Percentiles rank a stretch among this genome's conserved stretches.
phyloP scores from a whole-genome alignment of 1,140 invertebrate species.

The Panulirus ornatus region DNA sequence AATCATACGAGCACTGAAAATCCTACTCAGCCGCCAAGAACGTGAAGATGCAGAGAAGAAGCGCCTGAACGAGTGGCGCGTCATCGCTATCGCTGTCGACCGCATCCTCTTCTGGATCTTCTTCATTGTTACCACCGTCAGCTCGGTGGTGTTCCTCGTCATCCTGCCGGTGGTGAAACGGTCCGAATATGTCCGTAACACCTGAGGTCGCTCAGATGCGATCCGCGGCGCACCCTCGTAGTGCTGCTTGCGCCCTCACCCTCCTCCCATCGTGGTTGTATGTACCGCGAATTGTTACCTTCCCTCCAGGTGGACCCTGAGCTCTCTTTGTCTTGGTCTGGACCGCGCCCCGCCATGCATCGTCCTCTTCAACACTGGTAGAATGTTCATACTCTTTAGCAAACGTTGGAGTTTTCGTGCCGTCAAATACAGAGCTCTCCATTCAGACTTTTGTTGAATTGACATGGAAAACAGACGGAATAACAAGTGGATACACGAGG shows the following conservation, averaged over 20 bases:
- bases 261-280: slow-evolving; percentile 24
- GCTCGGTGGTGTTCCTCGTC: slow-evolving; percentile 80
- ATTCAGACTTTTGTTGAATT: background rate
- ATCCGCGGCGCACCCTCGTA: slow-evolving; percentile 13
- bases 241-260: slow-evolving; percentile 39
- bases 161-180: slow-evolving; percentile 79
- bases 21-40: slow-evolving; percentile 77
- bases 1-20: slow-evolving; percentile 76
- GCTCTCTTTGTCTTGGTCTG: slow-evolving; percentile 56
- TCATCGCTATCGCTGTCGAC: slow-evolving; percentile 81
- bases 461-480: background rate
- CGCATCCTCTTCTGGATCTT: slow-evolving; percentile 83
- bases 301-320: slow-evolving; percentile 73
- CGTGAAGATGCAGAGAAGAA: slow-evolving; percentile 77
- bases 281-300: slow-evolving; percentile 19
- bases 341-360: slow-evolving; percentile 40
- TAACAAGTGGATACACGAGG: background rate
- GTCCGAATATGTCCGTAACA: slow-evolving; percentile 72
- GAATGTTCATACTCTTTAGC: slow-evolving; percentile 19
- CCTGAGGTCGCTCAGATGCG: slow-evolving; percentile 61
- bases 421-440: background rate
- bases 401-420: background rate
- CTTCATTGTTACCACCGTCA: slow-evolving; percentile 80
- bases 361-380: slow-evolving; percentile 24
- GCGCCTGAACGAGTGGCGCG: slow-evolving; percentile 75